These are phyloP conservation scores for Camelus dromedarius DNA, from an alignment of 2,113 vertebrate genomes.

Conservation along the genomic window DNA sequence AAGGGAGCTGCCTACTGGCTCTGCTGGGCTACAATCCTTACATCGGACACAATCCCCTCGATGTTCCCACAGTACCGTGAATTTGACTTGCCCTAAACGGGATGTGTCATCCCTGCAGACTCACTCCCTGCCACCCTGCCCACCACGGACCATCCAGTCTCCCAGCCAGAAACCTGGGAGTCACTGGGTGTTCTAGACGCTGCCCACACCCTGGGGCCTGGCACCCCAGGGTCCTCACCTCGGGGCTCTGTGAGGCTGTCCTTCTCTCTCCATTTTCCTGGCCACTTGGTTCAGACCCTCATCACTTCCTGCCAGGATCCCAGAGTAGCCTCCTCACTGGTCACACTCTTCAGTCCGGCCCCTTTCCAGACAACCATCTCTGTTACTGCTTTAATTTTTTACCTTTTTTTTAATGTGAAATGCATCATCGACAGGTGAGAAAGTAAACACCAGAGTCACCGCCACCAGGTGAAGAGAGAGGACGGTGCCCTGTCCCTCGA, in stretches of 20 bases:
- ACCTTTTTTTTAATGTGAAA: background rate
- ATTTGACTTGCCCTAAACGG: background rate
- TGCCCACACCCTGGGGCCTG: background rate
- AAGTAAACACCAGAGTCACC: background rate
- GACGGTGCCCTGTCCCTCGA: background rate
- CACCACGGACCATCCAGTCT: rapidly evolving
- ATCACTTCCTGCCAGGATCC: background rate
- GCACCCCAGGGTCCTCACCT: background rate
- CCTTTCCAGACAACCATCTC: background rate
- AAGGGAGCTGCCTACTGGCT: background rate
- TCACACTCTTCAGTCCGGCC: too few relatives aligned
- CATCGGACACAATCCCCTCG: rapidly evolving
- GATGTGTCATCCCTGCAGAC: background rate
- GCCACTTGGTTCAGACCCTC: background rate
- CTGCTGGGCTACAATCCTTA: background rate
- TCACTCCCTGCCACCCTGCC: background rate
- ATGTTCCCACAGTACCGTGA: background rate
- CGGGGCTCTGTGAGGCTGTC: rapidly evolving
- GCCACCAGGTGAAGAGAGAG: background rate
- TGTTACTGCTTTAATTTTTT: background rate
- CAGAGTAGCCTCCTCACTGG: background rate
- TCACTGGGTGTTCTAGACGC: background rate
- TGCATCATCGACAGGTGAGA: background rate
- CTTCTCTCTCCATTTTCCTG: background rate
- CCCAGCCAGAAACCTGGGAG: background rate